Evolutionary conservation across 2,888 invertebrate species (phyloP), one percentile per base, ranked within the genome.

Genomic region (Pyrocoelia pectoralis): DNA sequence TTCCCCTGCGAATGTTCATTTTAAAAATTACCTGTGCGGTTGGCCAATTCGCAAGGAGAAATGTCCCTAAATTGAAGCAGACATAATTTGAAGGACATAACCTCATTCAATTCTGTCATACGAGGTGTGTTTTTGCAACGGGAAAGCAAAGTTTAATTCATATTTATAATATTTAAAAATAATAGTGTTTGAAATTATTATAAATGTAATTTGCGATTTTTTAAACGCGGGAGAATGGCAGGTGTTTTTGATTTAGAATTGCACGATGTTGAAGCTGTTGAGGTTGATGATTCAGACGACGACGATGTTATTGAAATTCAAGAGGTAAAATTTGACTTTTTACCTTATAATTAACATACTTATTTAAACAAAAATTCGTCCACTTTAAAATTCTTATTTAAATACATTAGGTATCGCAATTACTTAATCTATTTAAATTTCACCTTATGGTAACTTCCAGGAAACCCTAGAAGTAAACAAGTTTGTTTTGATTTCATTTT

Each of bases 201-300:
- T 64, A 55, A 56, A 64, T 64, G 64, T 64, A 48, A 64, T 14
- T 59, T 17, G 49, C 50, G 18, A 48, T 49, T 4, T 50, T 49
- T 46, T 29, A 38, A 48, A 24, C 24, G n/a, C 15, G 13, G 33
- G 3, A 82, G 74, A 77, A 91, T 92, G 90, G 91, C 92, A 81
- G 95, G 93, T 83, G 92, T 96, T 82, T 96, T 97, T 83, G 95
- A 95, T 86, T 89, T 97, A 82, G 96, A 97, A 83, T 86, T 96
- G 79, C 89, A 90, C 78, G 90, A 90, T 78, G 84, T 83, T 64
- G 86, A 86, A 80, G 84, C 86, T 66, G 85, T 86, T 73, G 84
- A 85, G 67, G 84, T 88, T 72, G 89, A 87, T 77, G 90, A 92
- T 81, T 90, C 91, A 79, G 93, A 92, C 76, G 95, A 96, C 73